phyloP scores from a whole-genome alignment of 2,113 vertebrate genomes.

The Azemiops feae region DNA sequence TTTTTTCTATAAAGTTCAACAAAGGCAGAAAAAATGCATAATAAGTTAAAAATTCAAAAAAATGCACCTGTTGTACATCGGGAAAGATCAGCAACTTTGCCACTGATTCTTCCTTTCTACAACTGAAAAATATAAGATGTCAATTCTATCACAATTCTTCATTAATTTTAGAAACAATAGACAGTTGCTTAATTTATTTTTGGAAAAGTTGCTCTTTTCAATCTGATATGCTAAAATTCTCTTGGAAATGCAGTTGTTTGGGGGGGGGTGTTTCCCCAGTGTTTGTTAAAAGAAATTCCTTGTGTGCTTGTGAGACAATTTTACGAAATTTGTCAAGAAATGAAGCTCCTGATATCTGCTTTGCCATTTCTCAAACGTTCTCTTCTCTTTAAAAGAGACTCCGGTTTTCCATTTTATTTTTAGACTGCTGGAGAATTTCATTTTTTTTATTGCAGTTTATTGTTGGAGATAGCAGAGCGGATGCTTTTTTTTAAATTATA shows the following conservation, averaged over 20 bases:
- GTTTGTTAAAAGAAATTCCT: neutral
- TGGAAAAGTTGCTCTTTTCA: neutral
- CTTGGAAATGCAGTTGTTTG: neutral
- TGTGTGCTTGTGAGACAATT: neutral
- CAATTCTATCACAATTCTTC: neutral
- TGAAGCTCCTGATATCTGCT: neutral
- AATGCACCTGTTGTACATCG: neutral
- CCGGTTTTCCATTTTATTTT: neutral
- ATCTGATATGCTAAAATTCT: neutral
- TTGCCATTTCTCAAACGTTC: neutral
- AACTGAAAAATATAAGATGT: neutral
- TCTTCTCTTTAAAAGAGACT: neutral
- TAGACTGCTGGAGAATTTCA: neutral
- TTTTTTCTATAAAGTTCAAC: neutral
- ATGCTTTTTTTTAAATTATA: too few species aligned
- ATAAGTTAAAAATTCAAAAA: neutral
- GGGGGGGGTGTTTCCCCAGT: neutral
- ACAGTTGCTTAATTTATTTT: neutral
- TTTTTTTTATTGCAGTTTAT: neutral
- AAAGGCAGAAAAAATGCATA: neutral
- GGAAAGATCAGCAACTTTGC: neutral
- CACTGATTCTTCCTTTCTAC: neutral
- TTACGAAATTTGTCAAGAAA: neutral
- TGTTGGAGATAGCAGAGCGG: neutral
- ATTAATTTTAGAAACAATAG: neutral